Base-by-base conservation (phyloP, 2,797 vertebrate genomes). In the Gallinago nigripennis region DNA sequence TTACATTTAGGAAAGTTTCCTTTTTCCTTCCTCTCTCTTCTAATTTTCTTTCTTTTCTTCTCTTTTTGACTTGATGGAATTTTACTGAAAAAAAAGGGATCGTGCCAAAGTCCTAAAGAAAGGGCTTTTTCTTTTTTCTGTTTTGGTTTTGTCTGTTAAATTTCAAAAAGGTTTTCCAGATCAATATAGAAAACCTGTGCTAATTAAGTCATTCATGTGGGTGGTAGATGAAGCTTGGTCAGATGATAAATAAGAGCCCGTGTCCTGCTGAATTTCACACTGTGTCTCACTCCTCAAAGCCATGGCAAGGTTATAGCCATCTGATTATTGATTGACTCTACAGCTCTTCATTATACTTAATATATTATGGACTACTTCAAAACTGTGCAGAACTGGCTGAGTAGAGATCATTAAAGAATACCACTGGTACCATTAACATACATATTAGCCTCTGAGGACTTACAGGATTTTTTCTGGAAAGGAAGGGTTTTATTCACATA, bases 141-240 rank as follows among this genome's bases (percentile, higher is more conserved):
- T 16, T 41, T 53, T 30, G 28, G 1, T 31, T 80, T 77, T 71
- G 18, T 30, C 66, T 56, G 20, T n/a, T 85, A 77, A 46, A 66
- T 82, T 43, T 72, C 66, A 65, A 31, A 31, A 77, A 50, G 11
- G 31, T 77, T 79, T 88, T 92, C 45, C 57, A 61, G 76, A 91
- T 82, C 65, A 68, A 35, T 75, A 78, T 13, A 77, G 37, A 45
- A 83, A 90, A 80, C 86, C 69, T 82, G n/a, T 61, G 33, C 72
- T 80, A 89, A 86, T 89, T 82, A 83, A 89, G 31, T n/a, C 9
- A 1, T 83, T 97, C 41, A 72, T 54, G 19, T 54, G 27, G 27
- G n/a, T 91, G 50, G 53, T 76, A 94, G 95, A 91, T 75, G 76
- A 80, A 64, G 43, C 71, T 95, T 92, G 79, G 37, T 56, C 35